Evolutionary conservation across 1,140 invertebrate species (phyloP).

Genomic region (Drosophila sulfurigaster): DNA sequence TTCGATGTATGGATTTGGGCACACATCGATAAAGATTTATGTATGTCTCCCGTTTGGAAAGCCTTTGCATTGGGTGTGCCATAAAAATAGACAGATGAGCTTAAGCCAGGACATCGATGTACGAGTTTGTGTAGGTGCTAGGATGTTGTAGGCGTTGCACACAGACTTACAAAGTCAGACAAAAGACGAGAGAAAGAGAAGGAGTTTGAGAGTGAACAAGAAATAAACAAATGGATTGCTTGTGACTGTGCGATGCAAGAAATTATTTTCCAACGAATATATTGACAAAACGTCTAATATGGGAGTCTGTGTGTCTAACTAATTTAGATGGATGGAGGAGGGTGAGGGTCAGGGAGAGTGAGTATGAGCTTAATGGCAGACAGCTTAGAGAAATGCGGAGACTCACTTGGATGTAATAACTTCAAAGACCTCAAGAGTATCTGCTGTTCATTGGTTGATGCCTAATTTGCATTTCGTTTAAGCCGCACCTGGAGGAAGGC

Average conservation of each 20-base stretch:
- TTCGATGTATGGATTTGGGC: constrained; percentile 66
- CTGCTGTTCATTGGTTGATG: constrained; percentile 36
- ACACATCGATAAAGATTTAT: constrained; percentile 74
- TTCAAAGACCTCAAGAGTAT: constrained; percentile 45
- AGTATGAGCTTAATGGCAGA: constrained; percentile 34
- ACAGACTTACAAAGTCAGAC: constrained; percentile 1
- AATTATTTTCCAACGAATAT: constrained; percentile 33
- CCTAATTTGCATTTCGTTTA: constrained; percentile 60
- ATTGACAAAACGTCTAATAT: constrained; percentile 7
- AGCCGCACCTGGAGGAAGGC: constrained; percentile 4
- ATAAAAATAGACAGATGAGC: constrained; percentile 56
- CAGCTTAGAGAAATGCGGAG: constrained; percentile 29
- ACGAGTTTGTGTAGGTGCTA: neutral
- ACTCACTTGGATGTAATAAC: constrained; percentile 63
- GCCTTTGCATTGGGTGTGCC: constrained; percentile 43
- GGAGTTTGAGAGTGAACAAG: neutral
- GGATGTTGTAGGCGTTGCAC: constrained; percentile 7
- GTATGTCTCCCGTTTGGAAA: constrained; percentile 39
- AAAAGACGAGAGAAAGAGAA: neutral
- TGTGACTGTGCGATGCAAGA: constrained; percentile 24
- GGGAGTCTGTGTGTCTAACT: constrained; percentile 18
- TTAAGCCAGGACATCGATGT: constrained; percentile 9
- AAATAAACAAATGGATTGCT: constrained; percentile 46
- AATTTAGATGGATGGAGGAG: constrained; percentile 18
- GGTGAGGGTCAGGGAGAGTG: neutral